Percentiles rank a stretch among this genome's conserved stretches.
Evolutionary conservation across 2,797 vertebrate species (phyloP).

Genomic region (Eremophila alpestris): DNA sequence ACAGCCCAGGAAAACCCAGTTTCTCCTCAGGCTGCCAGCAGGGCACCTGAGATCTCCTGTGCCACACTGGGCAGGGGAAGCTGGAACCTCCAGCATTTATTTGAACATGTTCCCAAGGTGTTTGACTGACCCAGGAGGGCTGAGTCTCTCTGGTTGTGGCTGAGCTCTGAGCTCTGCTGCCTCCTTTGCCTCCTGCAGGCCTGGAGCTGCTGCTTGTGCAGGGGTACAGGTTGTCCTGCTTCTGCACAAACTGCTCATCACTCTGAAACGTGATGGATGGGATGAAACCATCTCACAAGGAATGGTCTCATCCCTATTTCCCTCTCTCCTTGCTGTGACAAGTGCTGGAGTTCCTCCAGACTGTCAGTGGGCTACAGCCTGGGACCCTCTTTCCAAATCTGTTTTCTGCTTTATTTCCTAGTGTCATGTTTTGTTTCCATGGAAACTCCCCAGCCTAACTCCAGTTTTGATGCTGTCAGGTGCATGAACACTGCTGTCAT

Average conservation of each 20-base stretch:
- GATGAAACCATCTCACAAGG: neutral
- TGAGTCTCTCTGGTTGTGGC: accelerated
- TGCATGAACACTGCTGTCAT: constrained; percentile 7
- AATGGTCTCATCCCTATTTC: neutral
- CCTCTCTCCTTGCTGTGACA: neutral
- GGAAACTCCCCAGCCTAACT: constrained; percentile 35
- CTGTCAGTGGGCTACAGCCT: constrained; percentile 12
- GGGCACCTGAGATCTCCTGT: neutral
- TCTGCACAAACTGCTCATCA: neutral
- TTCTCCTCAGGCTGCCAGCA: neutral
- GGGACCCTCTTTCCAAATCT: constrained; percentile 30
- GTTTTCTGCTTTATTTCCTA: constrained; percentile 31
- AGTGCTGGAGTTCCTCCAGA: constrained; percentile 21
- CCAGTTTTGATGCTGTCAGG: neutral
- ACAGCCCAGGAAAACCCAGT: neutral
- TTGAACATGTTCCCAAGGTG: neutral
- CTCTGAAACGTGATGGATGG: neutral
- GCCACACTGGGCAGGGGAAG: accelerated
- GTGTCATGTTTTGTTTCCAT: constrained; percentile 46
- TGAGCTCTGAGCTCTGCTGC: neutral
- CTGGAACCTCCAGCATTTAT: neutral
- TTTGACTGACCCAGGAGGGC: neutral
- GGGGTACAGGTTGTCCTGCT: neutral
- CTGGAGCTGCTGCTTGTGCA: neutral
- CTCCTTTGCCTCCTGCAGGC: accelerated